Evolutionary conservation across 2,797 vertebrate genomes (phyloP), one percentile per base, ranked within the genome.

Genomic region (Coendou prehensilis): DNA sequence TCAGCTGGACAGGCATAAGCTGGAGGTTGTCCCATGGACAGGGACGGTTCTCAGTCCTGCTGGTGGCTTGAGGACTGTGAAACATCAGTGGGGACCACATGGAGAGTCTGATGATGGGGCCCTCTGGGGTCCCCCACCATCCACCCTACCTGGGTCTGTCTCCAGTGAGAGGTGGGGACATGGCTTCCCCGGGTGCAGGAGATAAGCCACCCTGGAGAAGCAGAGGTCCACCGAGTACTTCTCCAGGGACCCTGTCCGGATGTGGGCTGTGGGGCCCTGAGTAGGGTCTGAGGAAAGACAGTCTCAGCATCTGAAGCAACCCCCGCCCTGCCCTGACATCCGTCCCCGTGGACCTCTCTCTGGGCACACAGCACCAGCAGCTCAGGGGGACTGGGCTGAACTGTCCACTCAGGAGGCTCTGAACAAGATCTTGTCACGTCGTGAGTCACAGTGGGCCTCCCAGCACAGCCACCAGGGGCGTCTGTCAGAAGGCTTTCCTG

Each of bases 281-380:
- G 83, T 82, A 89, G 87, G 61, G 50, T 78, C 76, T 41, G 15
- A 90, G 17, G 63, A 71, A 15, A 37, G 4, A 2, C 20, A 47
- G 3, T 50, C 50, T 89, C 50, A 45, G 6, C 1, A 61, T 69
- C 71, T 37, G 76, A 47, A 79, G 81, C 67, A 17, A 45, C 26
- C 22, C 28, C 18, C 6, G 2, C 23, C 50, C 18, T 1, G 0
- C 23, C 57, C 30, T 2, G 54, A 50, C 9, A 50, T 6, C 9
- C 13, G 4, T 75, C 23, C 54, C 47, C 23, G 61, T 15, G 18
- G 75, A 45, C 47, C 20, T 14, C 64, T 59, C 64, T 89, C 33
- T 89, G 84, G 52, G 17, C 8, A 20, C 84, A 54, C 37, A n/a
- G 17, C 41, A 59, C 2, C 57, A 45, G 59, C 5, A 2, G 3